Conservation (phyloP, 2,113 vertebrate species). For the Spilogale gracilis region DNA sequence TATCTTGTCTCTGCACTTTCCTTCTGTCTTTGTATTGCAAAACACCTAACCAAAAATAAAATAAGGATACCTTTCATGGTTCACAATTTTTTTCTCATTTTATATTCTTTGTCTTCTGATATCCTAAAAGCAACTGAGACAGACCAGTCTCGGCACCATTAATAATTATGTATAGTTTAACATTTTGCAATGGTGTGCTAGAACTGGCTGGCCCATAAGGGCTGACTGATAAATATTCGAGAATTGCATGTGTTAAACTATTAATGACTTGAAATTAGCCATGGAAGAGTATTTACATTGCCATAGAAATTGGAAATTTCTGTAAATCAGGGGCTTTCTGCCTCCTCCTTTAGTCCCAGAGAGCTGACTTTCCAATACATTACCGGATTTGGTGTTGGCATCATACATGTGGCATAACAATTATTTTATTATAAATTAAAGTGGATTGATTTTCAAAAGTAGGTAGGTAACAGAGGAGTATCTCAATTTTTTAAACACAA, state of each 20-base stretch:
- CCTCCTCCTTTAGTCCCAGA: neutral
- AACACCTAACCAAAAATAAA: constrained; percentile 17
- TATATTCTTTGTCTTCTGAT: constrained; percentile 49
- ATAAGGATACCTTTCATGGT: neutral
- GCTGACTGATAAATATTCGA: neutral
- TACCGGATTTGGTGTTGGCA: neutral
- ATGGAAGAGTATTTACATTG: neutral
- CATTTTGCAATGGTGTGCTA: neutral
- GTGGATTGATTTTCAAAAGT: neutral
- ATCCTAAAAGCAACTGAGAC: constrained; percentile 1
- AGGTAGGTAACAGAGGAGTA: neutral
- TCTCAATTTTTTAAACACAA: neutral
- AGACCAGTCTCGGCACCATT: neutral
- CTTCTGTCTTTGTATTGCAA: neutral
- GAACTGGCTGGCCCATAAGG: neutral
- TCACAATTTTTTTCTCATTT: neutral
- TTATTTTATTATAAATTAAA: neutral
- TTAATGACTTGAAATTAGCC: constrained; percentile 20
- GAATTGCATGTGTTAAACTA: constrained; percentile 9
- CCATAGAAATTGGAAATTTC: neutral
- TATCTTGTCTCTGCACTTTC: neutral
- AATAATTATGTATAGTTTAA: neutral
- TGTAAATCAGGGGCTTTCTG: neutral
- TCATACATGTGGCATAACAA: neutral
- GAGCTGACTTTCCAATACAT: neutral